Conservation (phyloP, 2,113 vertebrate genomes). For the Gallinago paraguaiae region DNA sequence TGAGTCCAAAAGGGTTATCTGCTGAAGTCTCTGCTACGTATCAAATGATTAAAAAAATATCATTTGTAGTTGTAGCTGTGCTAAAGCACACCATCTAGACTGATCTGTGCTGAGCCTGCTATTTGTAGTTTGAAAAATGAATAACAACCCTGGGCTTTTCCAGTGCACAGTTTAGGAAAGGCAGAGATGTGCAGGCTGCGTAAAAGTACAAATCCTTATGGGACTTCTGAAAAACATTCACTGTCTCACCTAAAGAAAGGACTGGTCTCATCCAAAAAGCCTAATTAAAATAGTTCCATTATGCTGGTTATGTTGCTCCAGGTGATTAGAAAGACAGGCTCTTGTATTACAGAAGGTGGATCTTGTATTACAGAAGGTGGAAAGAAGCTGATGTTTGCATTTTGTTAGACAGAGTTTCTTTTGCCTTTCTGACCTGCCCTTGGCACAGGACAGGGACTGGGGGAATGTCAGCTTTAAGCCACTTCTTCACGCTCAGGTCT, state of each 20-base stretch:
- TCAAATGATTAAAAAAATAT: background rate
- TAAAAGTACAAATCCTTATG: background rate
- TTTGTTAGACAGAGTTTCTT: background rate
- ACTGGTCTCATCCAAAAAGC: background rate
- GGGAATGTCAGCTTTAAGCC: background rate
- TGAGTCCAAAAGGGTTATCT: background rate
- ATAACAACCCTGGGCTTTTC: background rate
- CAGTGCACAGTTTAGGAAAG: background rate
- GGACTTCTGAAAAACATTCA: background rate
- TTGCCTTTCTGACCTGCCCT: background rate
- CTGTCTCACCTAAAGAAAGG: background rate
- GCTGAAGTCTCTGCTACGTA: background rate
- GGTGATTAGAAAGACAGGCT: background rate
- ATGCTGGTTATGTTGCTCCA: background rate
- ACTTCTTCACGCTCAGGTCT: background rate
- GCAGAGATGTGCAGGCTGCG: background rate
- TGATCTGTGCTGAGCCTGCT: background rate
- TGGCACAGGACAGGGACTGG: background rate
- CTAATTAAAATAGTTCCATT: background rate
- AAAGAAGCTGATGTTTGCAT: background rate
- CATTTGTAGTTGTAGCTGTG: background rate
- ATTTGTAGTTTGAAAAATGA: background rate
- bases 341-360: background rate
- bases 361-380: background rate
- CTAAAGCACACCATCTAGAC: background rate